Conservation (phyloP, 1,140 invertebrate genomes). For the Liolophura sinensis region DNA sequence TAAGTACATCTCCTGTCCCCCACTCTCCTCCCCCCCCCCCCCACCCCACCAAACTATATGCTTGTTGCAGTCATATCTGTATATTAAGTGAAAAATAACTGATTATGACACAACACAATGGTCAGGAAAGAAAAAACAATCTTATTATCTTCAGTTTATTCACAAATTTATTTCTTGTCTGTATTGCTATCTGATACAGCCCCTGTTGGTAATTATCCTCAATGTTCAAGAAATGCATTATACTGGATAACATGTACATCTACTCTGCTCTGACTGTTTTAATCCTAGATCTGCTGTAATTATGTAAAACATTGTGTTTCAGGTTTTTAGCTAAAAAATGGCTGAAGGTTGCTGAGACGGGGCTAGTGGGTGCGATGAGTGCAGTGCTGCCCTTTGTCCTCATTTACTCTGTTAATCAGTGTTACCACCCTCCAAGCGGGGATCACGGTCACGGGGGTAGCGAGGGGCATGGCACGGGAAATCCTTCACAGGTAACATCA, state of each 20-base stretch:
- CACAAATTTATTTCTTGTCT: too few relatives aligned
- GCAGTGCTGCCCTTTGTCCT: constrained; percentile 85
- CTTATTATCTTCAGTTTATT: too few relatives aligned
- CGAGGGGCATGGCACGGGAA: constrained; percentile 3
- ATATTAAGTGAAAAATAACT: not conserved
- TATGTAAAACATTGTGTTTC: not conserved
- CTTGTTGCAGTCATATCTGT: not conserved
- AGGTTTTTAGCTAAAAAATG: constrained; percentile 25
- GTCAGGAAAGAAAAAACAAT: not conserved
- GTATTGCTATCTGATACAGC: too few relatives aligned
- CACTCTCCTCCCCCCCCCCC: too few relatives aligned
- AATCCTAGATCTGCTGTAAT: too few relatives aligned
- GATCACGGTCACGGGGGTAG: not conserved
- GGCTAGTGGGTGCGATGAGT: constrained; percentile 79
- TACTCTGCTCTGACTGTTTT: too few relatives aligned
- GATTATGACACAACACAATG: not conserved
- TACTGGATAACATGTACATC: too few relatives aligned
- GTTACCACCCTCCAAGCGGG: constrained; percentile 50
- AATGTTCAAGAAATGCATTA: too few relatives aligned
- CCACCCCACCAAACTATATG: too few relatives aligned
- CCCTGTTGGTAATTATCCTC: too few relatives aligned
- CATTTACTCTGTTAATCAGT: constrained; percentile 85
- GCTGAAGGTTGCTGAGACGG: constrained; percentile 81
- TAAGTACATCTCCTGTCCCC: too few relatives aligned
- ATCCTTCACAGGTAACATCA: too few relatives aligned